Evolutionary conservation across 2,113 vertebrate genomes (phyloP), one percentile per base, ranked within the genome.

Genomic region (Genyomyrus donnyi): DNA sequence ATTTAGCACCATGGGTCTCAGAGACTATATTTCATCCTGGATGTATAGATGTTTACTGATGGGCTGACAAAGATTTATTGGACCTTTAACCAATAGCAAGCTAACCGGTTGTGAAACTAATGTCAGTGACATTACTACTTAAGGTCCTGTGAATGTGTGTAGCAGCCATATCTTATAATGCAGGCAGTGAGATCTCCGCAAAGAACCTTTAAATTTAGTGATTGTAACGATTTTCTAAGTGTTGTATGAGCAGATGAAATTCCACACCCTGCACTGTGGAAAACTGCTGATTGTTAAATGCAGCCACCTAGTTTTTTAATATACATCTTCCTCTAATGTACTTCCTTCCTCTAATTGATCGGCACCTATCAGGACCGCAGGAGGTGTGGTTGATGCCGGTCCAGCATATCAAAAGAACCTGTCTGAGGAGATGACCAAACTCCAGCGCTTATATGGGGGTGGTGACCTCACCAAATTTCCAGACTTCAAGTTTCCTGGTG

Each of bases 401-500:
- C 94, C 95, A 0, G 96, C 97, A 2, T 97, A 96, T 92, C 94
- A 97, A 90, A 97, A 96, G 90, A 95, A 95, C 0, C 31, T 97
- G 58, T 94, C 92, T 15, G 96, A 95, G 85, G 96, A 97, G 31
- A 92, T 96, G 21, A 91, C 92, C 84, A 97, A 96, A 90, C 96
- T 97, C 74, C 95, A 96, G 39, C 94, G 96, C 9, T 93, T 96
- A 0, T 97, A 94, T 48, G 96, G 96, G 35, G 96, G 95, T 35
- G 96, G 93, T 90, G 96, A 97, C 91, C 93, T 97, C 91, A 95
- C 94, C 27, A 93, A 95, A 6, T 97, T 97, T 90, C 97, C 97
- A 48, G 94, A 94, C 58, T 97, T 97, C 91, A 96, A 94, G 88
- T 97, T 97, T 93, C 94, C 95, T 89, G 97, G 97, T 97, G 89